phyloP scores from a whole-genome alignment of 2,888 invertebrate species.

The Agriotes lineatus region DNA sequence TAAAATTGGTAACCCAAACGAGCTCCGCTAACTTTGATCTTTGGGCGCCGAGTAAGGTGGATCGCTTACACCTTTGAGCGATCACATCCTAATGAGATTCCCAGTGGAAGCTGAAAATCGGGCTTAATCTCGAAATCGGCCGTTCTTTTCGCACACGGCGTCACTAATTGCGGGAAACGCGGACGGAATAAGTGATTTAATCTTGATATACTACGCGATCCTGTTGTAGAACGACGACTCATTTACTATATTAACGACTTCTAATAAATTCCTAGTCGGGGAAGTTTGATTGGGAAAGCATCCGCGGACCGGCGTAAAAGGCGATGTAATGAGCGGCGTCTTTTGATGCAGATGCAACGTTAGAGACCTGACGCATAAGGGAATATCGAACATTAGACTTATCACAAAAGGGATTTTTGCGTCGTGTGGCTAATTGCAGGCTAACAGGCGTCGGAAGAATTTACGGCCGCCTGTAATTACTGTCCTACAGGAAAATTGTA shows the following conservation, averaged over 20 bases:
- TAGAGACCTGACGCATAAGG: slow-evolving; percentile 8
- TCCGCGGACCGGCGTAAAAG: not conserved
- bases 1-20: slow-evolving; percentile 2
- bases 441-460: slow-evolving; percentile 17
- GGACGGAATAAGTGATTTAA: slow-evolving; percentile 14
- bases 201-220: slow-evolving; percentile 14
- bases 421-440: slow-evolving; percentile 30
- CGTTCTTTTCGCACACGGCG: not conserved
- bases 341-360: slow-evolving; percentile 1
- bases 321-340: slow-evolving; percentile 13
- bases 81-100: slow-evolving; percentile 16
- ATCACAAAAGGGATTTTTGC: slow-evolving; percentile 1
- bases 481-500: slow-evolving; percentile 24
- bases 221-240: slow-evolving; percentile 1
- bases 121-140: slow-evolving; percentile 4
- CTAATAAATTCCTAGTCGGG: slow-evolving; percentile 1
- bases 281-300: slow-evolving; percentile 10
- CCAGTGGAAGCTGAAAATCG: not conserved
- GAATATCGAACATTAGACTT: not conserved
- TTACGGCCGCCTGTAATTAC: slow-evolving; percentile 22
- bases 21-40: slow-evolving; percentile 11
- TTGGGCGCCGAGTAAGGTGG: slow-evolving; percentile 3
- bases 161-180: not conserved
- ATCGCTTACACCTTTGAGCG: slow-evolving; percentile 25
- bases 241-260: slow-evolving; percentile 10